phyloP scores from a whole-genome alignment of 2,797 vertebrate genomes.

The Fringilla coelebs region DNA sequence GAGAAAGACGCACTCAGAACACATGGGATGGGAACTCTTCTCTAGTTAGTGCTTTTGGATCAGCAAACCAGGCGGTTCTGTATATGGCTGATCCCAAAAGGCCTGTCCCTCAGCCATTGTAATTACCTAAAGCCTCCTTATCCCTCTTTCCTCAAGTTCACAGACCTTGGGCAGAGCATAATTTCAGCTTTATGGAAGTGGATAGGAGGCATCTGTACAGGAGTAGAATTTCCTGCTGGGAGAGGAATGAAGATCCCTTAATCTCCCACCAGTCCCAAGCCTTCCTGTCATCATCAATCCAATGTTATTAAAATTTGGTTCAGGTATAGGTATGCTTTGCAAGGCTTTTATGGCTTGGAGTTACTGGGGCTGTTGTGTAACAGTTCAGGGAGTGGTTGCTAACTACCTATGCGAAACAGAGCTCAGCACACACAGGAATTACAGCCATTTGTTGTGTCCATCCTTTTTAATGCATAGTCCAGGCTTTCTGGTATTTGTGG shows the following conservation, averaged over 20 bases:
- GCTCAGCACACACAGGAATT: neutral
- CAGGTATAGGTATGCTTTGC: neutral
- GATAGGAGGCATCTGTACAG: neutral
- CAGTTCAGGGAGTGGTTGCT: neutral
- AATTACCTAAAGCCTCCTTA: neutral
- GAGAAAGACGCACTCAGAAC: neutral
- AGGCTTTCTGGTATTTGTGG: neutral
- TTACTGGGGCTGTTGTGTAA: neutral
- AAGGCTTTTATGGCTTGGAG: neutral
- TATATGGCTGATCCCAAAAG: neutral
- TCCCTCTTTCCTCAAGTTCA: neutral
- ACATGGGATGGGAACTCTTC: neutral
- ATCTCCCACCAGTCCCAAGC: neutral
- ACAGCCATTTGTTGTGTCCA: neutral
- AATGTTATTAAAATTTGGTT: neutral
- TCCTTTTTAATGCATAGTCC: neutral
- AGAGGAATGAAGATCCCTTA: neutral
- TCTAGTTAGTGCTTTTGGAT: neutral
- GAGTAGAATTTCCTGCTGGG: neutral
- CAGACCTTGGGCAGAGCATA: neutral
- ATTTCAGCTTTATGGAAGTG: neutral
- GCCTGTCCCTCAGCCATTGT: neutral
- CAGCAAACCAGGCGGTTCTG: neutral
- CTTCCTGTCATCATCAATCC: neutral
- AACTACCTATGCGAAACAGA: neutral